Base-by-base conservation (phyloP, 2,888 invertebrate species). In the Adineta ricciae region DNA sequence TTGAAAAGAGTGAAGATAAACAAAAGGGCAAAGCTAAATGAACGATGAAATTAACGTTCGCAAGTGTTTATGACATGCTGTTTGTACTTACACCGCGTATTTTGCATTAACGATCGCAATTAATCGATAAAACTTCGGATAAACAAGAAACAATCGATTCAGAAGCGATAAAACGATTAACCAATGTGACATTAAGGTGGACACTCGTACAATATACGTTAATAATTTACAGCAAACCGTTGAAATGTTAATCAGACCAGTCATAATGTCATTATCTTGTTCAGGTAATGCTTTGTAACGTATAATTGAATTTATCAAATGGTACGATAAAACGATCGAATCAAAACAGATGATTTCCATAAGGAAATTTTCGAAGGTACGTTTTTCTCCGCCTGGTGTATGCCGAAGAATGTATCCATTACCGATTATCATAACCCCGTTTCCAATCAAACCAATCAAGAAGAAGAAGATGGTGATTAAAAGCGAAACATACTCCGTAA, bases 361-460 rank as follows among this genome's bases (percentile, higher is more conserved):
- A 9, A 78, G 78, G n/a, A 78, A 78, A 78, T 78, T 78, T 41
- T 78, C 78, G n/a, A 78, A 78, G 24, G 78, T 78, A 38, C 78
- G 78, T 41, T 38, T 41, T 78, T 78, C 41, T 41, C n/a, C 41
- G 7, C 19, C 64, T 11, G 24, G 36, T 41, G 78, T 14, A 78
- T 78, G 24, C 14, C 78, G 38, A 3, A 78, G 24, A 24, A 78
- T 41, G n/a, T 78, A 78, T 41, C 78, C 78, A 78, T 78, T 78
- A n/a, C 41, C 41, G 41, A 78, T 41, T 24, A 78, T n/a, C n/a
- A 78, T 38, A 41, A 78, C n/a, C 2, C 9, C 8, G 41, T 78
- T 78, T 5, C 78, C 78, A 78, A 41, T 24, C 24, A 78, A n/a
- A 14, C 78, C 78, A 78, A 78, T 41, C 7, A 78, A 9, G n/a